These are phyloP conservation scores for Amphiprion percula DNA, from an alignment of 2,113 vertebrate genomes.

Conservation along the genomic window DNA sequence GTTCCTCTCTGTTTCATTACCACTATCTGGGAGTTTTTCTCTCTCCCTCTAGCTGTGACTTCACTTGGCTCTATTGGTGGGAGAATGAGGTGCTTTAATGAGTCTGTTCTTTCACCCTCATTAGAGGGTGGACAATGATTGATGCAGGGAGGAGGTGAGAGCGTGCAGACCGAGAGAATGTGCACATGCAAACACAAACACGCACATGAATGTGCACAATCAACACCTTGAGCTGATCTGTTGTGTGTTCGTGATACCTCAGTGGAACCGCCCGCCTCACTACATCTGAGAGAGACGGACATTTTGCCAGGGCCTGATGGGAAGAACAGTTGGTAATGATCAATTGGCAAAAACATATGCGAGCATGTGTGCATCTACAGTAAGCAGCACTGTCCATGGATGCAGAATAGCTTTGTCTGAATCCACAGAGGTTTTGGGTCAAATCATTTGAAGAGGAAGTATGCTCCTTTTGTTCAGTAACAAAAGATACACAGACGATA, in stretches of 20 bases:
- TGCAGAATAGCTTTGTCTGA: constrained; percentile 21
- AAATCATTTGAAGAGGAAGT: not conserved
- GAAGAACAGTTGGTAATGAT: constrained; percentile 60
- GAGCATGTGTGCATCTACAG: constrained; percentile 21
- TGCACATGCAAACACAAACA: constrained; percentile 37
- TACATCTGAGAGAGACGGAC: constrained; percentile 42
- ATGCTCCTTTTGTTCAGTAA: not conserved
- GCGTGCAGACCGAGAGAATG: constrained; percentile 21
- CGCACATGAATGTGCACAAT: constrained; percentile 15
- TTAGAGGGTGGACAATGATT: constrained; percentile 75
- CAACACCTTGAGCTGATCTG: constrained; percentile 17
- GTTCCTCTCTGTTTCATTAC: constrained; percentile 63
- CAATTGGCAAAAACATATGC: constrained; percentile 56
- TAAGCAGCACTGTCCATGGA: constrained; percentile 21
- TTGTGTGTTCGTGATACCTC: constrained; percentile 18
- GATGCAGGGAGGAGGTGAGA: constrained; percentile 60
- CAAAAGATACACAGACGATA: constrained; percentile 6
- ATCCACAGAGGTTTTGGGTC: constrained; percentile 10
- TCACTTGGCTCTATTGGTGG: constrained; percentile 35
- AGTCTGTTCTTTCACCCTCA: constrained; percentile 70
- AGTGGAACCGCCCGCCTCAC: constrained; percentile 17
- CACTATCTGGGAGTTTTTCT: constrained; percentile 52
- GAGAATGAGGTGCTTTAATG: constrained; percentile 72
- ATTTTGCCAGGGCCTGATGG: constrained; percentile 58
- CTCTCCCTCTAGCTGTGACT: constrained; percentile 41